Evolutionary conservation across 1,140 invertebrate genomes (phyloP).

Genomic region (Scaptomyza montana): DNA sequence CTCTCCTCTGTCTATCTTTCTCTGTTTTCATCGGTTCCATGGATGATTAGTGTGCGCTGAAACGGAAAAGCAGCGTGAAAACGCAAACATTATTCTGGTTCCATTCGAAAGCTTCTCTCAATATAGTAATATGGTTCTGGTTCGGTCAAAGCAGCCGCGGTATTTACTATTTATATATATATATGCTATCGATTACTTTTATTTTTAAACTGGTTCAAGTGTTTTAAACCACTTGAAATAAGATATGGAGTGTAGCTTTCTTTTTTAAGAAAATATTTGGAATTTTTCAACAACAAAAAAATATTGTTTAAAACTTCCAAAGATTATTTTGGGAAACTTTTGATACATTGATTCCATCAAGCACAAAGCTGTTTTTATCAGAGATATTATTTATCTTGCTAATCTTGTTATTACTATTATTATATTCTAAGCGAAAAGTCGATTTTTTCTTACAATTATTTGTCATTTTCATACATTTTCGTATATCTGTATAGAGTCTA

Average conservation of each 20-base stretch:
- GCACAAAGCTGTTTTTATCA: too few species aligned
- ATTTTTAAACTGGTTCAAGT: constrained; percentile 18
- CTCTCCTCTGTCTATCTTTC: not conserved
- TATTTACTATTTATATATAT: constrained; percentile 33
- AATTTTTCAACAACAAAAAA: too few species aligned
- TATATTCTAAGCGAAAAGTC: too few species aligned
- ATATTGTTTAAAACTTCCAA: too few species aligned
- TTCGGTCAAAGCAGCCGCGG: not conserved
- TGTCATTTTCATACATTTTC: not conserved
- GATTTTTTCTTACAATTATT: not conserved
- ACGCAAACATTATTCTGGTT: constrained; percentile 36
- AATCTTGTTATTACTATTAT: too few species aligned
- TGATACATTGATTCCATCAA: too few species aligned
- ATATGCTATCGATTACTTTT: constrained; percentile 38
- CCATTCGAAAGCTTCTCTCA: not conserved
- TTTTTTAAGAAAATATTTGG: too few species aligned
- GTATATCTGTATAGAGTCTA: constrained; percentile 11
- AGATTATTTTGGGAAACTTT: too few species aligned
- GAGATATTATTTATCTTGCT: too few species aligned
- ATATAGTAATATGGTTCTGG: not conserved
- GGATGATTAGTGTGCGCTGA: constrained; percentile 40
- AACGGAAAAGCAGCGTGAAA: constrained; percentile 73
- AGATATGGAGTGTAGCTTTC: too few species aligned
- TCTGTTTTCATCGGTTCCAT: not conserved
- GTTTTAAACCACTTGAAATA: too few species aligned